Conservation (phyloP, 2,113 vertebrate species). For the Pterocles gutturalis region DNA sequence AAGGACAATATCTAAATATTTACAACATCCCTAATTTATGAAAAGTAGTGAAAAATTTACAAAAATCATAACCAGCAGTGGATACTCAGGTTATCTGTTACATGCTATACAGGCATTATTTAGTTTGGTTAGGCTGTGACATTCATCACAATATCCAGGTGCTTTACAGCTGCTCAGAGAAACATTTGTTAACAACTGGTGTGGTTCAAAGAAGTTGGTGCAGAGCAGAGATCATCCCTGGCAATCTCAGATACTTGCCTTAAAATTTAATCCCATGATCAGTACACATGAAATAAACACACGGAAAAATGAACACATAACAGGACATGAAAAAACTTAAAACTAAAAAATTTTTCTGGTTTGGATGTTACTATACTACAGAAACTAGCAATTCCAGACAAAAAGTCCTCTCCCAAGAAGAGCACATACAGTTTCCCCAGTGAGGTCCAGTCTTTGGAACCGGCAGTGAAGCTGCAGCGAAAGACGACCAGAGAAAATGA, state of each 20-base stretch:
- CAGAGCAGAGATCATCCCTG: neutral
- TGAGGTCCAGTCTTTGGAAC: neutral
- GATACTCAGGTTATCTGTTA: neutral
- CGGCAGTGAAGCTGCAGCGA: neutral
- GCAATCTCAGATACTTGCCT: neutral
- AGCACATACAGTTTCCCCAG: neutral
- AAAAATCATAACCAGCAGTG: neutral
- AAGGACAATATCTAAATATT: neutral
- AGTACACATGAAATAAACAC: neutral
- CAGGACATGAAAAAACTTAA: neutral
- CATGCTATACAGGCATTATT: neutral
- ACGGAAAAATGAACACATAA: neutral
- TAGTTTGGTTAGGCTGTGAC: neutral
- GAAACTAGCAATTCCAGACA: neutral
- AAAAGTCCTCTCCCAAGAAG: neutral
- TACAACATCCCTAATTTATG: neutral
- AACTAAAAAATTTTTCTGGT: neutral
- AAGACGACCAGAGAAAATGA: neutral
- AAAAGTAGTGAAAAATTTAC: neutral
- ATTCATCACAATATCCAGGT: neutral
- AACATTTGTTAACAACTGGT: neutral
- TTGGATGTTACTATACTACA: neutral
- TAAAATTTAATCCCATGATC: neutral
- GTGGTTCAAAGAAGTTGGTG: neutral
- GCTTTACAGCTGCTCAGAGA: conserved; percentile 3